Evolutionary conservation across 64 coral and sea anemone genomes (phyloP).

Genomic region (Anthopleura sola): DNA sequence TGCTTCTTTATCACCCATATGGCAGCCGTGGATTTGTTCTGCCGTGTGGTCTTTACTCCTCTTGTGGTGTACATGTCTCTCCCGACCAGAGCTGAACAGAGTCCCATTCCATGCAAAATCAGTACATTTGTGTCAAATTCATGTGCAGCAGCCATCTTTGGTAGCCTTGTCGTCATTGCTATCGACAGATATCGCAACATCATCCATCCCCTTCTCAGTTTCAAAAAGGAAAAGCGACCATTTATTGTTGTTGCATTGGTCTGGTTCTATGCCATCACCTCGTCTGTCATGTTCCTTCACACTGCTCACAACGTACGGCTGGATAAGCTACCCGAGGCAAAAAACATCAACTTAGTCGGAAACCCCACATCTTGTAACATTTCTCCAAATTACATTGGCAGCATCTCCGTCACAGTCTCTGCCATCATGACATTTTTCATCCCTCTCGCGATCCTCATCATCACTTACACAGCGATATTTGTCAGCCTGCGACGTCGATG

Average conservation of each 20-base stretch:
- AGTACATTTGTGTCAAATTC: background rate
- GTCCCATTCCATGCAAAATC: background rate
- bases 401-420: background rate
- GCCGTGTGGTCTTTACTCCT: constrained; percentile 9
- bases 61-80: background rate
- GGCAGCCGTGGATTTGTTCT: constrained; percentile 18
- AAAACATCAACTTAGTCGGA: background rate
- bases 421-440: background rate
- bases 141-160: constrained; percentile 16
- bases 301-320: background rate
- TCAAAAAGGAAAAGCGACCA: background rate
- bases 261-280: background rate
- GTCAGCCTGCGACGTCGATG: constrained; percentile 10
- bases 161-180: constrained; percentile 24
- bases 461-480: constrained; percentile 15
- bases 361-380: constrained; percentile 3
- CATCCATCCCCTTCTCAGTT: background rate
- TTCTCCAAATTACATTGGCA: background rate
- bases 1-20: constrained; percentile 60
- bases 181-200: constrained; percentile 24
- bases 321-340: background rate
- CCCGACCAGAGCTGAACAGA: background rate
- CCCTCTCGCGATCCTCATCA: background rate
- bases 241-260: background rate
- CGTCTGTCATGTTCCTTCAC: background rate